Base-by-base conservation (phyloP, 2,888 invertebrate species). In the Hemistola chrysoprasaria region DNA sequence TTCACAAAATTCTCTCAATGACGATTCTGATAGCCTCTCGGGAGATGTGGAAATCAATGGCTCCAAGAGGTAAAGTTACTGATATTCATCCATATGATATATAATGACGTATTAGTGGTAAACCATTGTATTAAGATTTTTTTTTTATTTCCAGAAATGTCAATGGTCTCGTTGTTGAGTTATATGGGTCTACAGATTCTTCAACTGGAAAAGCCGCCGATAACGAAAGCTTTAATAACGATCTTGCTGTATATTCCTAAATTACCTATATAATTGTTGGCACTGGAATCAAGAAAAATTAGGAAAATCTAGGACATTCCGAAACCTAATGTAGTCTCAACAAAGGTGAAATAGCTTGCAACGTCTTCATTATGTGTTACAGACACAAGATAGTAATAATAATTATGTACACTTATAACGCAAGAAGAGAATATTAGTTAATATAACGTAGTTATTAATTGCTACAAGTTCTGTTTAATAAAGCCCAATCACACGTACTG, bases 1-100 rank as follows among this genome's bases (percentile, higher is more conserved):
- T 65, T 90, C 90, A 6, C 90, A 90, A 64, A 85, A 84, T 43
- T 90, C 90, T 3, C 68, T 90, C 16, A 90, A 90, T 50, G 90
- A 90, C 29, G 88, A 90, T 57, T 85, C 89, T 1, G 90, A 90
- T 47, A 88, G 88, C 55, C 74, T 86, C 32, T 79, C 81, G 22
- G 86, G 76, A 28, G 87, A 87, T 50, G 73, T 66, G 2, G 80
- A 54, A 24, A 43, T 51, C 22, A 50, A 49, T 26, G 44, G 44
- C 25, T 43, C 38, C 24, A 56, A 44, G 37, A 55, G 52, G 56
- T 54, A 47, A 44, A 4, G 24, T 23, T 7, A 16, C 6, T 22
- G 11, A 23, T 11, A 16, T 6, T 24, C 23, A 23, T n/a, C n/a
- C n/a, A n/a, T n/a, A n/a, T n/a, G n/a, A n/a, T n/a, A n/a, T n/a